phyloP scores from a whole-genome alignment of 2,888 invertebrate species.

The Norana najaformis region DNA sequence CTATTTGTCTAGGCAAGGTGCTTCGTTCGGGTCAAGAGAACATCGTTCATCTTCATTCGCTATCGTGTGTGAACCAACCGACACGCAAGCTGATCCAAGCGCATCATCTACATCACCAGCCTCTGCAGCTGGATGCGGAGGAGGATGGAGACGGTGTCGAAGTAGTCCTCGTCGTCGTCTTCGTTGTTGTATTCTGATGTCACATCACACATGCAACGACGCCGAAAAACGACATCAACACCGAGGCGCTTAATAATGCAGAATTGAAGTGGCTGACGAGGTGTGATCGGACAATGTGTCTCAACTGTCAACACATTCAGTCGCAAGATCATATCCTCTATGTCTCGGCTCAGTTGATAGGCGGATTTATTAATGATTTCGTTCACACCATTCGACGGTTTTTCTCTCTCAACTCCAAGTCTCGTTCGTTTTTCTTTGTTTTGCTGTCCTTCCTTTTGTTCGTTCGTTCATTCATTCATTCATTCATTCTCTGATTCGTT shows the following conservation, averaged over 20 bases:
- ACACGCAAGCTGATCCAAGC: neutral
- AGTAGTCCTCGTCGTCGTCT: neutral
- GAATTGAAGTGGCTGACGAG: neutral
- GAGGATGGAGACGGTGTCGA: neutral
- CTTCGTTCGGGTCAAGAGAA: neutral
- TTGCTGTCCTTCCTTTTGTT: neutral
- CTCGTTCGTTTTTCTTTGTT: no score
- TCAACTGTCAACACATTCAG: neutral
- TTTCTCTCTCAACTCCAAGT: no score
- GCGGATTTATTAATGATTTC: constrained; percentile 13
- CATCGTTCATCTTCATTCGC: neutral
- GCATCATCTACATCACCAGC: neutral
- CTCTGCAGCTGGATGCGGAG: neutral
- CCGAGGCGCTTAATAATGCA: neutral
- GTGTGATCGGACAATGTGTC: neutral
- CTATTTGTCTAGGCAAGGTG: neutral
- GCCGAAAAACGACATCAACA: neutral
- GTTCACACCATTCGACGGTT: neutral
- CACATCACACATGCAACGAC: neutral
- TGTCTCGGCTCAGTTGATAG: no score
- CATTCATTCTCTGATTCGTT: neutral
- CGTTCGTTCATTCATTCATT: neutral
- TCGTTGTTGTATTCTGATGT: neutral
- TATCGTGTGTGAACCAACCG: neutral
- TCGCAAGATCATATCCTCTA: no score